A percentile compares a stretch with the other conserved stretches of the same genome.
These are phyloP conservation scores for Acromyrmex echinatior DNA, from an alignment of 1,140 invertebrate genomes.

Conservation along the genomic window DNA sequence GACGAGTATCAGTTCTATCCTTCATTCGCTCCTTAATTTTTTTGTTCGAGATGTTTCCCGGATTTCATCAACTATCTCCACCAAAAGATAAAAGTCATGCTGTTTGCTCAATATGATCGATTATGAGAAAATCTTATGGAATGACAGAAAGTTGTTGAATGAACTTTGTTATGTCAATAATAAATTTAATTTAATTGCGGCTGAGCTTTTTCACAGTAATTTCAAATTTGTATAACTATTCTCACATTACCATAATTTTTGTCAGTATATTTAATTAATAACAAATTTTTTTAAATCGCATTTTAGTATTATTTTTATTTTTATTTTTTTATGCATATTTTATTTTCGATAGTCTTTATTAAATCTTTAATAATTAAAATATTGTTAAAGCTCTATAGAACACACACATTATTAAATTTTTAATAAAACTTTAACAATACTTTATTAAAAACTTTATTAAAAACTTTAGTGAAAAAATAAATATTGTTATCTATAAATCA, in stretches of 20 bases:
- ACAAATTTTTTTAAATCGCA: background rate
- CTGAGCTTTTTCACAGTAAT: background rate
- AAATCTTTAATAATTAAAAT: constrained; percentile 14
- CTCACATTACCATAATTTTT: background rate
- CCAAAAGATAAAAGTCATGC: constrained; percentile 51
- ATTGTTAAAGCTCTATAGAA: no score
- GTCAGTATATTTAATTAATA: background rate
- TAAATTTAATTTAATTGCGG: background rate
- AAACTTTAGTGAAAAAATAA: background rate
- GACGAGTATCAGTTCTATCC: background rate
- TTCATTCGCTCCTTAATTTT: background rate
- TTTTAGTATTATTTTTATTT: background rate
- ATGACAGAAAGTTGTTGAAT: background rate
- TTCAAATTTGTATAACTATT: background rate
- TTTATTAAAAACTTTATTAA: background rate
- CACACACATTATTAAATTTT: no score
- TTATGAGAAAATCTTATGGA: background rate
- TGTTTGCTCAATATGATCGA: background rate
- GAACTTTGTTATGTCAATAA: background rate
- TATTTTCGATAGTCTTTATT: background rate
- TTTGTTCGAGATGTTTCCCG: background rate
- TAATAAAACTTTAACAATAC: no score
- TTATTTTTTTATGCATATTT: constrained; percentile 4
- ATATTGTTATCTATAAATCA: background rate
- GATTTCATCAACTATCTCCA: background rate